Base-by-base conservation (phyloP, 2,113 vertebrate species). In the Cisticola juncidis region DNA sequence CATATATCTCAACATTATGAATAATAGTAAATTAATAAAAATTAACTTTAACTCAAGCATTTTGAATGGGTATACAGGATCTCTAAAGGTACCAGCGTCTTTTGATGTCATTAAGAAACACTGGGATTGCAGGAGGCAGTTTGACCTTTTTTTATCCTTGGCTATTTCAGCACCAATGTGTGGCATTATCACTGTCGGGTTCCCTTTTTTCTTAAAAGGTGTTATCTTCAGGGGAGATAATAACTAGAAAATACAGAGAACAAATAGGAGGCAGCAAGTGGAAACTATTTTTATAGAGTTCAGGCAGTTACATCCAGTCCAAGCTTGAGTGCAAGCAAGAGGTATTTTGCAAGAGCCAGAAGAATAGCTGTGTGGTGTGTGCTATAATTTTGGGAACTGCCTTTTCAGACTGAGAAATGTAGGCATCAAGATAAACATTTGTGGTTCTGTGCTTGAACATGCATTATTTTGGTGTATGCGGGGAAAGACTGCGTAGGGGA, bases 381-480 rank as follows among this genome's bases (percentile, higher is more conserved):
- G 33, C 56, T 87, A 0, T 60, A 15, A 62, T 95, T 90, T 80
- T 87, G 20, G 73, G 54, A 87, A 19, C 24, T 81, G 40, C 44
- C 36, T 93, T 72, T 92, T 72, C 23, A 69, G 66, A 2, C 20
- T 48, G 53, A 68, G 80, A 45, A 69, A 33, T 28, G 12, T 9
- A 47, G 82, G 54, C 58, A 65, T 36, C 0, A 4, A 44, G 66
- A 15, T 65, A 69, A 82, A 76, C 17, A 16, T 54, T 87, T 86
- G 33, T 84, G 42, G 24, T 81, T 58, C 5, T 0, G 7, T 36
- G 13, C 28, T 47, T 76, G 58, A 51, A 23, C 6, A 3, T 5
- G 8, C 0, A 0, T 86, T 86, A 7, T 21, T 10, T 38, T 0
- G 0, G 14, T 79, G 1, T 12, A 4, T 5, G 14, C 58, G 14